Percentiles rank a stretch among this genome's conserved stretches.
phyloP scores from a whole-genome alignment of 2,113 vertebrate genomes.

The Laticauda colubrina region DNA sequence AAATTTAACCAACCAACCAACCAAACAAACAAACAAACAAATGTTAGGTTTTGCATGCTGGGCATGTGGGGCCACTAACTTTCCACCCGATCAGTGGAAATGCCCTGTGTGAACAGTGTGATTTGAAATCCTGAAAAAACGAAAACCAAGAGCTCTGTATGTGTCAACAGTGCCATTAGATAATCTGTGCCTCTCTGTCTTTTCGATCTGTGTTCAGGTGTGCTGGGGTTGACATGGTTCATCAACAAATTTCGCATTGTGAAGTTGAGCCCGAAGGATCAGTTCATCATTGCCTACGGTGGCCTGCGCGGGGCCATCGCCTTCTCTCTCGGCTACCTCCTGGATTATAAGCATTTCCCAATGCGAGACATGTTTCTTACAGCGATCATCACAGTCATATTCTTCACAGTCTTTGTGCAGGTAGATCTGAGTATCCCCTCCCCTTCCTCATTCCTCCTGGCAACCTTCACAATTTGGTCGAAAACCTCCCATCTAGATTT shows the following conservation, averaged over 20 bases:
- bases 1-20: no score
- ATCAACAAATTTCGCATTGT: slow-evolving; percentile 98
- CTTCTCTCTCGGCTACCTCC: slow-evolving; percentile 93
- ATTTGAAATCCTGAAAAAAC: background rate
- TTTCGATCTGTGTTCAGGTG: slow-evolving; percentile 73
- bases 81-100: background rate
- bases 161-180: background rate
- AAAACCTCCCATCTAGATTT: background rate
- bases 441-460: background rate
- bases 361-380: slow-evolving; percentile 93
- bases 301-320: slow-evolving; percentile 96
- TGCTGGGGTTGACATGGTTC: slow-evolving; percentile 88
- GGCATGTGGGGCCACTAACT: background rate
- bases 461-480: background rate
- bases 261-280: slow-evolving; percentile 95
- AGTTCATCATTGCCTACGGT: slow-evolving; percentile 96
- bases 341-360: slow-evolving; percentile 71
- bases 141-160: background rate
- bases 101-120: background rate
- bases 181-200: background rate
- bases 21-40: no score
- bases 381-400: slow-evolving; percentile 96
- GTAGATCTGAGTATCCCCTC: slow-evolving; percentile 56
- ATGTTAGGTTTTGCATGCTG: background rate
- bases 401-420: slow-evolving; percentile 99